Conservation (phyloP, 1,140 invertebrate genomes). For the Caenorhabditis brenneri region DNA sequence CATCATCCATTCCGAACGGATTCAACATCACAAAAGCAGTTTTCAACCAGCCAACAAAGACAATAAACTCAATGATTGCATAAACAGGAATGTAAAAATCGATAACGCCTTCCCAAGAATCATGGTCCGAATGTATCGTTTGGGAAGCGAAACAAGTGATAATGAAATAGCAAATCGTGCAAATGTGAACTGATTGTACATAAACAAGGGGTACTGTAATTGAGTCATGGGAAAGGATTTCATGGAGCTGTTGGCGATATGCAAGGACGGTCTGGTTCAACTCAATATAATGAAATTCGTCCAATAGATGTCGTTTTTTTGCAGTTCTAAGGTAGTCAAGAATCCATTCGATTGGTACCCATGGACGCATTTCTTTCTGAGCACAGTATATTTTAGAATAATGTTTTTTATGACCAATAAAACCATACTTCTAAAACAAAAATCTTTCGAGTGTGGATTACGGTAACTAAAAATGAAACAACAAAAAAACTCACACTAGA, state of each 20-base stretch:
- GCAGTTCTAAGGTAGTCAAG: conserved; percentile 14
- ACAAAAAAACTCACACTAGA: conserved; percentile 15
- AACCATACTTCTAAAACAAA: not conserved
- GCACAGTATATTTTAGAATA: not conserved
- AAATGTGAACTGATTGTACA: conserved; percentile 47
- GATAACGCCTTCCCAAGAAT: not conserved
- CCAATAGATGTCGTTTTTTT: conserved; percentile 26
- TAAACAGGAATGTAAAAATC: conserved; percentile 54
- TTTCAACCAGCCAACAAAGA: conserved; percentile 61
- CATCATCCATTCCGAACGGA: conserved; percentile 60
- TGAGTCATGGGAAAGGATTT: conserved; percentile 52
- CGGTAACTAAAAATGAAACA: not conserved
- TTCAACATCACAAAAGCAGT: conserved; percentile 58
- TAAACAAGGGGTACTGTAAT: conserved; percentile 58
- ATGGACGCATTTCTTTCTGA: conserved; percentile 33
- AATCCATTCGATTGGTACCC: conserved; percentile 58
- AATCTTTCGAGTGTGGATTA: not conserved
- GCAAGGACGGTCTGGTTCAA: conserved; percentile 47
- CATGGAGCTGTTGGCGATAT: conserved; percentile 54
- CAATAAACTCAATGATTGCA: conserved; percentile 57
- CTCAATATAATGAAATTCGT: conserved; percentile 52
- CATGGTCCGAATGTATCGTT: not conserved
- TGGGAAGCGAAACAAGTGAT: conserved; percentile 37
- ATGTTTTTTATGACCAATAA: not conserved
- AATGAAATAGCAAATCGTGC: not conserved